These are phyloP conservation scores for Xiphydria camelus DNA, from an alignment of 2,888 invertebrate species.

Conservation along the genomic window DNA sequence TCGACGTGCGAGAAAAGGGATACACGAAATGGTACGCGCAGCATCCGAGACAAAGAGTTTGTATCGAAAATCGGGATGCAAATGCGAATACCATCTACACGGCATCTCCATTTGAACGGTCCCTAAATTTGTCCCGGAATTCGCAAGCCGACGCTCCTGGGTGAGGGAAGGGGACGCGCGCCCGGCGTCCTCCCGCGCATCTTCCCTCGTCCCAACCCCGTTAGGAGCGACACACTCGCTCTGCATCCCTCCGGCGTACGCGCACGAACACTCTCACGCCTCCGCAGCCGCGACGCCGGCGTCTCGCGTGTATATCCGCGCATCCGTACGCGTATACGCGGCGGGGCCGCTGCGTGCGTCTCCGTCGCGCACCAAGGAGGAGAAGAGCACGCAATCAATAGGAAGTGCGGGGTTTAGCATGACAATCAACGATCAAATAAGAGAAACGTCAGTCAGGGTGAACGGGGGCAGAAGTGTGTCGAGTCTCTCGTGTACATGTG, in stretches of 20 bases:
- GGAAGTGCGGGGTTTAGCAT: constrained; percentile 48
- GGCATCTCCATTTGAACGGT: constrained; percentile 45
- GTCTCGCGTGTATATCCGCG: neutral
- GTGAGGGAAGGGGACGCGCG: too few relatives aligned
- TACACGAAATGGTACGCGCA: constrained; percentile 20
- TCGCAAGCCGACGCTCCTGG: constrained; percentile 1
- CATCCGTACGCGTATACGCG: neutral
- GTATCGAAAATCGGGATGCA: constrained; percentile 47
- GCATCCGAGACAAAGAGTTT: constrained; percentile 37
- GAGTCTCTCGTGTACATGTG: constrained; percentile 1
- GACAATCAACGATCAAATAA: constrained; percentile 52
- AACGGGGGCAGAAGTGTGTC: neutral
- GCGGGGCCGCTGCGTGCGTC: neutral
- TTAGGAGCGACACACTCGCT: neutral
- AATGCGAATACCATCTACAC: constrained; percentile 48
- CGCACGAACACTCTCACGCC: neutral
- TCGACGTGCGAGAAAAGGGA: constrained; percentile 9
- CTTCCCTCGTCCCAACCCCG: neutral
- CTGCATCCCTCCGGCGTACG: neutral
- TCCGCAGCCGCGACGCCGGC: too few relatives aligned
- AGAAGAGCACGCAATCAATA: constrained; percentile 40
- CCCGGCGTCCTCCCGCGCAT: too few relatives aligned
- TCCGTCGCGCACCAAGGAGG: constrained; percentile 5
- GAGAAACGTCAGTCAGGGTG: constrained; percentile 40
- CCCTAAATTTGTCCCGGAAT: constrained; percentile 36